A percentile compares a stretch with the other conserved stretches of the same genome.
phyloP scores from a whole-genome alignment of 2,888 invertebrate species.

The Timema cristinae region DNA sequence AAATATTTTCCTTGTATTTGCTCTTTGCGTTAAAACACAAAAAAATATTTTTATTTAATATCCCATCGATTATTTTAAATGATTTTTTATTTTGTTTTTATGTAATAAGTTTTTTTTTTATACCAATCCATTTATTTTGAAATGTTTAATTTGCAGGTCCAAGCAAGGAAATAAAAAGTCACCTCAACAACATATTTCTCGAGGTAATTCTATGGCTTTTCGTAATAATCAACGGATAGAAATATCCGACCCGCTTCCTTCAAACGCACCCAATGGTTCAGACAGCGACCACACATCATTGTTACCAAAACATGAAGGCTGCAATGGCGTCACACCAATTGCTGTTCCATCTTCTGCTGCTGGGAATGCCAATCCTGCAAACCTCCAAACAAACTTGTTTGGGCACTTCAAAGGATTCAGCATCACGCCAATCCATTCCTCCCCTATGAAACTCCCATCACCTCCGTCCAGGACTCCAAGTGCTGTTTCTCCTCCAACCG shows the following conservation, averaged over 20 bases:
- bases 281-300: conserved; percentile 31
- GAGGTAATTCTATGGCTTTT: conserved; percentile 28
- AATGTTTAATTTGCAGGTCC: conserved; percentile 42
- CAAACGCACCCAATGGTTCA: conserved; percentile 22
- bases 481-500: conserved; percentile 19
- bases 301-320: conserved; percentile 25
- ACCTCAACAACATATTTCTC: conserved; percentile 28
- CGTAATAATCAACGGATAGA: conserved; percentile 26
- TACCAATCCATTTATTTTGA: too few species aligned
- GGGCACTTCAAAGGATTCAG: conserved; percentile 86
- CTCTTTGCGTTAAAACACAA: too few species aligned
- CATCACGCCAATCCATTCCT: conserved; percentile 46
- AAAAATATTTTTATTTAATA: too few species aligned
- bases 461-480: conserved; percentile 25
- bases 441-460: conserved; percentile 28
- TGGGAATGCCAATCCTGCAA: conserved; percentile 13
- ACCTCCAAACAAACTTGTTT: conserved; percentile 58
- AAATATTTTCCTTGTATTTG: too few species aligned
- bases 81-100: too few species aligned
- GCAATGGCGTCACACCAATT: conserved; percentile 7
- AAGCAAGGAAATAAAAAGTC: conserved; percentile 40
- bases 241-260: conserved; percentile 29
- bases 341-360: conserved; percentile 16
- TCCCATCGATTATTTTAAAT: too few species aligned
- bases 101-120: too few species aligned